phyloP scores from a whole-genome alignment of 2,888 invertebrate genomes.

The Macrophya alboannulata region DNA sequence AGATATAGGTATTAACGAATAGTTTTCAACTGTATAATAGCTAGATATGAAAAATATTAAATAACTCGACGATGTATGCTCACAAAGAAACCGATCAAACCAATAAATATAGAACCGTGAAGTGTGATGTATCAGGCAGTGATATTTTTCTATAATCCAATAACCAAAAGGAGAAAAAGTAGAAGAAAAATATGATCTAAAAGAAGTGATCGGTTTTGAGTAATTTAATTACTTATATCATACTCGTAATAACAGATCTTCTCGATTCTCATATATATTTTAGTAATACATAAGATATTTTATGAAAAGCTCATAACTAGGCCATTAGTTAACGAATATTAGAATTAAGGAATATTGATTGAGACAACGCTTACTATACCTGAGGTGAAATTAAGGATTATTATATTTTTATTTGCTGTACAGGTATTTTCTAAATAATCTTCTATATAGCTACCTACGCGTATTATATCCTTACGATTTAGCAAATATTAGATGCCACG shows the following conservation, averaged over 20 bases:
- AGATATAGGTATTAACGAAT: conserved; percentile 17
- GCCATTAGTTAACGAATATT: neutral
- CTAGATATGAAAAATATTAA: conserved; percentile 20
- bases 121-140: neutral
- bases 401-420: neutral
- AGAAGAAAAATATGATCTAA: neutral
- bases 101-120: neutral
- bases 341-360: conserved; percentile 3
- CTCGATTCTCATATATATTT: conserved; percentile 8
- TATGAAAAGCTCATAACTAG: conserved; percentile 11
- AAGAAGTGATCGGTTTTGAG: neutral
- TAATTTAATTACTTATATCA: conserved; percentile 14
- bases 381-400: neutral
- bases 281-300: conserved; percentile 17
- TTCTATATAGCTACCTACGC: neutral
- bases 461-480: neutral
- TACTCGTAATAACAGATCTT: neutral
- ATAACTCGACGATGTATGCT: conserved; percentile 7
- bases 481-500: neutral
- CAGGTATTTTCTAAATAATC: neutral
- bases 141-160: neutral
- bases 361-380: neutral
- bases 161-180: neutral
- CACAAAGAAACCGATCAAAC: conserved; percentile 20
- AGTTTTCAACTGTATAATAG: neutral